Percentiles rank a stretch among this genome's conserved stretches.
Evolutionary conservation across 2,888 invertebrate genomes (phyloP).

Genomic region (Spisula solida): DNA sequence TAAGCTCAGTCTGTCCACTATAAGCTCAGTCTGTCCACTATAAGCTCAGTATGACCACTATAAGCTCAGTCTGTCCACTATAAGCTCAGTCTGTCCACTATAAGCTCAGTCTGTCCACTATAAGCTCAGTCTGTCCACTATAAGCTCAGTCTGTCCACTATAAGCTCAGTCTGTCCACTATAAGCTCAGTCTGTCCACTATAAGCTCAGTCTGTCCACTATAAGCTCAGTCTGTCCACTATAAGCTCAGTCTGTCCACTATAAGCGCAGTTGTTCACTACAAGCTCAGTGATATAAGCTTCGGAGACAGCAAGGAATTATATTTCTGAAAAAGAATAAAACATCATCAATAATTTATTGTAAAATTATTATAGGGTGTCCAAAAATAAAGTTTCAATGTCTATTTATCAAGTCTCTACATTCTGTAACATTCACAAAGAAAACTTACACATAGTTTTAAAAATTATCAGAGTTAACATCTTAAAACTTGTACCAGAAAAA

Average conservation of each 20-base stretch:
- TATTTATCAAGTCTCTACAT: too few species aligned
- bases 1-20: neutral
- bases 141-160: too few species aligned
- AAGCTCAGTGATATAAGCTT: constrained; percentile 45
- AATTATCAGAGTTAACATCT: too few species aligned
- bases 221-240: constrained; percentile 35
- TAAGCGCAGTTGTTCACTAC: constrained; percentile 28
- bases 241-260: neutral
- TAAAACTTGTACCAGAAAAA: too few species aligned
- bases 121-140: neutral
- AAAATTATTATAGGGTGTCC: too few species aligned
- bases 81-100: too few species aligned
- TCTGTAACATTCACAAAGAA: too few species aligned
- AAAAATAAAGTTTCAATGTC: too few species aligned
- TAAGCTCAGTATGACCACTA: constrained; percentile 33
- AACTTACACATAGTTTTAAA: too few species aligned
- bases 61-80: neutral
- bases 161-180: constrained; percentile 35
- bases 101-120: constrained; percentile 35
- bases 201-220: too few species aligned
- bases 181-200: neutral
- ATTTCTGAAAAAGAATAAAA: constrained; percentile 51
- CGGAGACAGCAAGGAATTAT: constrained; percentile 48
- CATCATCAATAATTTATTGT: too few species aligned
- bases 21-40: too few species aligned